A percentile compares a stretch with the other conserved stretches of the same genome.
phyloP scores from a whole-genome alignment of 2,888 invertebrate species.

The Tricholauxania praeusta region DNA sequence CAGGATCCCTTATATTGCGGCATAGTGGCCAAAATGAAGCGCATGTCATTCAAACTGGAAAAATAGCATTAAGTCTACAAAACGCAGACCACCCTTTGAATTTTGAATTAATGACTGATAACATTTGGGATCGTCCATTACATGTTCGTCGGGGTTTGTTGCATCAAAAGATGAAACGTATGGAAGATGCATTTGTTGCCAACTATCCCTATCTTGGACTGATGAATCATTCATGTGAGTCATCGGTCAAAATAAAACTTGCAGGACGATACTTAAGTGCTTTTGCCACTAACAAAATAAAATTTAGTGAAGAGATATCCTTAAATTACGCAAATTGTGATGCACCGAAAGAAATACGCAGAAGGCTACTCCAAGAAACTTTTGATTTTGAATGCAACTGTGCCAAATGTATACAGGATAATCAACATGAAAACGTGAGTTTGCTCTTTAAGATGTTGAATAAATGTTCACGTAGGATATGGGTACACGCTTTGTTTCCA shows the following conservation, averaged over 20 bases:
- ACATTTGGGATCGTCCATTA: constrained; percentile 54
- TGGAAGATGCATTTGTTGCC: constrained; percentile 76
- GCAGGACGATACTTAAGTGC: constrained; percentile 78
- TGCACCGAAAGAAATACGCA: constrained; percentile 73
- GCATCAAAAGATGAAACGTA: constrained; percentile 57
- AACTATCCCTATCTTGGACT: constrained; percentile 89
- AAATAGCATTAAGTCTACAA: too few species aligned
- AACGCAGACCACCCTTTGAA: constrained; percentile 20
- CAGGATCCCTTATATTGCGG: constrained; percentile 78
- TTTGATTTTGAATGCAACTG: constrained; percentile 87
- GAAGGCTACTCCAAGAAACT: constrained; percentile 74
- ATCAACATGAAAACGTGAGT: constrained; percentile 50
- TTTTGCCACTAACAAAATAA: constrained; percentile 75
- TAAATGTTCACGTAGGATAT: constrained; percentile 47
- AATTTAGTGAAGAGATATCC: constrained; percentile 77
- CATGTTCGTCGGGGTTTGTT: constrained; percentile 54
- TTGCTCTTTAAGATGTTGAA: too few species aligned
- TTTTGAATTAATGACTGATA: constrained; percentile 48
- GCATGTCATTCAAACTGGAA: too few species aligned
- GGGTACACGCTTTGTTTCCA: too few species aligned
- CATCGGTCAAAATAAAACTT: constrained; percentile 83
- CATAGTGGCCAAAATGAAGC: constrained; percentile 76
- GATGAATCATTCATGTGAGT: constrained; percentile 94
- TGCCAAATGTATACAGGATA: constrained; percentile 71
- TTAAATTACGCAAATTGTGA: constrained; percentile 89